phyloP scores from a whole-genome alignment of 2,797 vertebrate genomes.

The Halcyon smyrnensis region DNA sequence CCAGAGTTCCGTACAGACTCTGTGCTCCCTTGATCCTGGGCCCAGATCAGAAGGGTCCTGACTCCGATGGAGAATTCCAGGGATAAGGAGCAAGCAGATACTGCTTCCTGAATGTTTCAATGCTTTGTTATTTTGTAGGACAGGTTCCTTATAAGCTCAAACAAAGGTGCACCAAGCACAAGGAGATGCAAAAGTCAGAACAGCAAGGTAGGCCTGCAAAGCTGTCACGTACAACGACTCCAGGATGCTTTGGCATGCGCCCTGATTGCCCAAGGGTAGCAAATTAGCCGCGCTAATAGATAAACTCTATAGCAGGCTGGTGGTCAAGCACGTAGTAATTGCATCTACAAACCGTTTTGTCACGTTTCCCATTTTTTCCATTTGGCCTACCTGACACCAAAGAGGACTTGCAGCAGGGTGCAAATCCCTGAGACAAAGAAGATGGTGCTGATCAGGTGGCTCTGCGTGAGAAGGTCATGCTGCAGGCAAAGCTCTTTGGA shows the following conservation, averaged over 20 bases:
- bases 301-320: background rate
- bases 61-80: background rate
- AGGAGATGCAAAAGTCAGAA: background rate
- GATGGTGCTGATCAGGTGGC: conserved; percentile 95
- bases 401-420: conserved; percentile 92
- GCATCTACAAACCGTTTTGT: background rate
- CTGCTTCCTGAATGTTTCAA: background rate
- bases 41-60: background rate
- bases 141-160: background rate
- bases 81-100: background rate
- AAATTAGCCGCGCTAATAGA: background rate
- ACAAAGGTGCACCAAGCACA: background rate
- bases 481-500: conserved; percentile 92
- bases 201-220: background rate
- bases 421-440: conserved; percentile 96
- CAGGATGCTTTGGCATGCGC: background rate
- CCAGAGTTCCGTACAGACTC: background rate
- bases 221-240: background rate
- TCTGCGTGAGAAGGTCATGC: conserved; percentile 90
- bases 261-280: background rate
- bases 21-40: background rate
- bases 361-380: background rate
- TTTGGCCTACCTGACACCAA: conserved; percentile 90
- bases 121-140: background rate
- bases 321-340: background rate